Conservation (phyloP, 2,888 invertebrate genomes). For the Sceliomorpha sp. region DNA sequence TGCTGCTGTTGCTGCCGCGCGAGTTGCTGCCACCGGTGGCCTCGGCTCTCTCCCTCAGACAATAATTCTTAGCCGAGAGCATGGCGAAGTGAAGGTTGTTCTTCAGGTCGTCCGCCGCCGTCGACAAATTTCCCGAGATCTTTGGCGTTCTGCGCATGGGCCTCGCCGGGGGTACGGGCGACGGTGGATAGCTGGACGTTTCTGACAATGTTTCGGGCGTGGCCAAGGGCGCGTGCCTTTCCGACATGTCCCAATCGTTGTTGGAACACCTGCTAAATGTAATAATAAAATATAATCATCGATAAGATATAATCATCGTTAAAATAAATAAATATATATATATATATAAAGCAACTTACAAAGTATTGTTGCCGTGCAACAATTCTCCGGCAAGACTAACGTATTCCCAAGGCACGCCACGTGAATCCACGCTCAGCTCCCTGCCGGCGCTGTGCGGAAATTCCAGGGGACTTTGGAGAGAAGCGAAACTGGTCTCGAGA, state of each 20-base stretch:
- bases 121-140: constrained; percentile 84
- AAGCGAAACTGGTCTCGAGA: constrained; percentile 89
- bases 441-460: constrained; percentile 71
- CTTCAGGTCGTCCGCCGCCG: constrained; percentile 85
- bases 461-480: constrained; percentile 83
- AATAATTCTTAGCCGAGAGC: constrained; percentile 76
- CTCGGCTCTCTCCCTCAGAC: constrained; percentile 64
- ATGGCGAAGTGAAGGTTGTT: constrained; percentile 79
- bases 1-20: constrained; percentile 71
- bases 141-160: constrained; percentile 85
- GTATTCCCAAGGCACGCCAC: constrained; percentile 81
- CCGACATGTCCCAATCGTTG: constrained; percentile 70
- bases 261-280: constrained; percentile 55
- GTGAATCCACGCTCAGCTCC: constrained; percentile 77
- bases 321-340: no score
- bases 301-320: no score
- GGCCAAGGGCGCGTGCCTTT: constrained; percentile 87
- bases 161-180: constrained; percentile 83
- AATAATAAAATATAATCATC: neutral
- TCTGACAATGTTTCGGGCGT: constrained; percentile 92
- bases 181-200: constrained; percentile 87
- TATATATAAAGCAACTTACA: constrained; percentile 22
- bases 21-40: constrained; percentile 64
- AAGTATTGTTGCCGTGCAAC: constrained; percentile 57
- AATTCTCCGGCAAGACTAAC: constrained; percentile 78